Conservation (phyloP, 2,888 invertebrate genomes). For the Megamerina dolium region DNA sequence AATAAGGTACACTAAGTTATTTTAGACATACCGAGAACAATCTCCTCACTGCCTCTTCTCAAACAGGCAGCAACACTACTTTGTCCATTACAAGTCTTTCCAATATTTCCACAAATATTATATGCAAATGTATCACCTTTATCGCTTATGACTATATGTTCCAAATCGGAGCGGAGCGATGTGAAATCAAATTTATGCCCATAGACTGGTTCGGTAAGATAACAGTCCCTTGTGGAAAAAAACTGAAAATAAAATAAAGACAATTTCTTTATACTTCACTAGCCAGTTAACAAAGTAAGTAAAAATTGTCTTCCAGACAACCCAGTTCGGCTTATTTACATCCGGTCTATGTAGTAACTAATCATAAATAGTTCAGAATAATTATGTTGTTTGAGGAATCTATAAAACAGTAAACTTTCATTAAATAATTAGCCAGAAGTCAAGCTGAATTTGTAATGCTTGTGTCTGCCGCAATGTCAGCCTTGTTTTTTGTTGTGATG, state of each 20-base stretch:
- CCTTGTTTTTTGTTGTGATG: too few relatives aligned
- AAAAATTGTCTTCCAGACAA: too few relatives aligned
- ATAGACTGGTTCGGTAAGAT: constrained; percentile 43
- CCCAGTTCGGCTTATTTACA: too few relatives aligned
- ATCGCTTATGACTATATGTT: constrained; percentile 28
- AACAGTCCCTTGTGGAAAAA: constrained; percentile 32
- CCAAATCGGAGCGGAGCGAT: constrained; percentile 39
- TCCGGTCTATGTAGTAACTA: too few relatives aligned
- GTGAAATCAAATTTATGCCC: constrained; percentile 42
- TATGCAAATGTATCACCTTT: constrained; percentile 39
- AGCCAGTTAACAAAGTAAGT: too few relatives aligned
- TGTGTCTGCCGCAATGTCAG: too few relatives aligned
- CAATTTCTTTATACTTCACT: too few relatives aligned
- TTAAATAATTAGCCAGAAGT: too few relatives aligned
- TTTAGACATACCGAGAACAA: constrained; percentile 37
- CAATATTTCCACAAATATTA: constrained; percentile 43
- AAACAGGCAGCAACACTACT: constrained; percentile 42
- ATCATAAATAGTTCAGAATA: too few relatives aligned
- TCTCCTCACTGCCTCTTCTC: constrained; percentile 34
- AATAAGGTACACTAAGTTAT: background rate
- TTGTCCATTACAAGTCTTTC: constrained; percentile 35
- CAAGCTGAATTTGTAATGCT: too few relatives aligned
- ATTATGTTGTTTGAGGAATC: too few relatives aligned
- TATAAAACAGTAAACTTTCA: too few relatives aligned
- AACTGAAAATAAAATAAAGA: constrained; percentile 23